phyloP scores from a whole-genome alignment of 2,113 vertebrate genomes.

The Tiliqua scincoides region DNA sequence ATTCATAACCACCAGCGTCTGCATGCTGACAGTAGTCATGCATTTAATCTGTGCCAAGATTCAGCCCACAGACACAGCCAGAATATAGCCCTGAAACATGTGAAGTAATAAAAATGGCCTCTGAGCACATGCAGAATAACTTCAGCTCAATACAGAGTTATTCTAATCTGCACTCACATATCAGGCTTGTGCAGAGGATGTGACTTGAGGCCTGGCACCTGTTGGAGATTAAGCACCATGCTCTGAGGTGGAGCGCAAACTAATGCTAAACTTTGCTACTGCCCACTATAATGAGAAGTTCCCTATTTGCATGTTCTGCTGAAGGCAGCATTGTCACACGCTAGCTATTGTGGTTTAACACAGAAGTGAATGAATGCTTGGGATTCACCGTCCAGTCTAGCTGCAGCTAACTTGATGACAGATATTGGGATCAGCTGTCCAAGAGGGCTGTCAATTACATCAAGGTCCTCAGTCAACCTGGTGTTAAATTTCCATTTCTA shows the following conservation, averaged over 20 bases:
- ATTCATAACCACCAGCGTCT: background rate
- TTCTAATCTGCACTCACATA: background rate
- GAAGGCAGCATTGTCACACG: background rate
- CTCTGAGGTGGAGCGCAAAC: background rate
- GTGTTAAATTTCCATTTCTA: slow-evolving; percentile 23
- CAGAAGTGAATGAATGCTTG: background rate
- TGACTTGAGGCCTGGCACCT: background rate
- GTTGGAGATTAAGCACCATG: background rate
- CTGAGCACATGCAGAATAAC: background rate
- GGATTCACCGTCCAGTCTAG: background rate
- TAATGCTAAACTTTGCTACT: background rate
- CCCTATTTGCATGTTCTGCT: background rate
- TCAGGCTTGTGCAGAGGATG: background rate
- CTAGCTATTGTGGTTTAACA: background rate
- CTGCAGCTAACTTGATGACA: background rate
- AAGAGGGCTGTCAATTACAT: background rate
- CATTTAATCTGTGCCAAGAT: background rate
- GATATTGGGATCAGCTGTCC: slow-evolving; percentile 25
- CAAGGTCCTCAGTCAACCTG: slow-evolving; percentile 21
- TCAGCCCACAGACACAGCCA: background rate
- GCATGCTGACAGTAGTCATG: background rate
- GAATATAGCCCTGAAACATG: background rate
- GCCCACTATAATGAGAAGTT: background rate
- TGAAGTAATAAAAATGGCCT: background rate
- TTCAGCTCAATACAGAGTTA: background rate